phyloP scores from a whole-genome alignment of 2,113 vertebrate species.

The Stigmatopora nigra region DNA sequence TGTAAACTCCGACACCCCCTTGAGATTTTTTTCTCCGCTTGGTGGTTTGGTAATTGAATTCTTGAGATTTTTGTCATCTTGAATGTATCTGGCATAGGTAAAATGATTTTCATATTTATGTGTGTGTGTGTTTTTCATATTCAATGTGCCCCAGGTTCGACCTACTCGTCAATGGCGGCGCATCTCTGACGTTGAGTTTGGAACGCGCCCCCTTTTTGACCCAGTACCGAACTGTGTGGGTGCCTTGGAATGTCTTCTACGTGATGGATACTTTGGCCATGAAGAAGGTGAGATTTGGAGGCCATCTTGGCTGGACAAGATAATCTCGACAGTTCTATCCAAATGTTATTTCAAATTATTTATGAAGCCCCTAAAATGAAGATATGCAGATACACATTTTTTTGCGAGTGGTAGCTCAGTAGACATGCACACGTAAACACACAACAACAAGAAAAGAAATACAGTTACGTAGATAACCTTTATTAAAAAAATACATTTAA shows the following conservation, averaged over 20 bases:
- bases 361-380: too few relatives aligned
- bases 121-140: background rate
- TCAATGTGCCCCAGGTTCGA: conserved; percentile 79
- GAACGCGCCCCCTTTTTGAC: conserved; percentile 91
- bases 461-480: too few relatives aligned
- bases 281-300: conserved; percentile 74
- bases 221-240: conserved; percentile 92
- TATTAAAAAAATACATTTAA: too few relatives aligned
- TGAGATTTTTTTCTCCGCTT: background rate
- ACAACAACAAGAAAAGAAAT: too few relatives aligned
- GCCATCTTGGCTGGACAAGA: too few relatives aligned
- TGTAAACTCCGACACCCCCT: background rate
- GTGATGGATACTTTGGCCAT: conserved; percentile 97
- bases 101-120: background rate
- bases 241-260: conserved; percentile 96
- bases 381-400: too few relatives aligned
- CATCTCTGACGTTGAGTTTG: conserved; percentile 88
- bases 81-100: too few relatives aligned
- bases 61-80: too few relatives aligned
- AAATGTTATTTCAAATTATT: too few relatives aligned
- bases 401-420: too few relatives aligned
- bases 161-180: conserved; percentile 88
- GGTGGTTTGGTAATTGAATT: too few relatives aligned
- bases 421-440: too few relatives aligned
- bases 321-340: background rate